A percentile compares a stretch with the other conserved stretches of the same genome.
Evolutionary conservation across 2,888 invertebrate species (phyloP).

Genomic region (Cephonodes hylas): DNA sequence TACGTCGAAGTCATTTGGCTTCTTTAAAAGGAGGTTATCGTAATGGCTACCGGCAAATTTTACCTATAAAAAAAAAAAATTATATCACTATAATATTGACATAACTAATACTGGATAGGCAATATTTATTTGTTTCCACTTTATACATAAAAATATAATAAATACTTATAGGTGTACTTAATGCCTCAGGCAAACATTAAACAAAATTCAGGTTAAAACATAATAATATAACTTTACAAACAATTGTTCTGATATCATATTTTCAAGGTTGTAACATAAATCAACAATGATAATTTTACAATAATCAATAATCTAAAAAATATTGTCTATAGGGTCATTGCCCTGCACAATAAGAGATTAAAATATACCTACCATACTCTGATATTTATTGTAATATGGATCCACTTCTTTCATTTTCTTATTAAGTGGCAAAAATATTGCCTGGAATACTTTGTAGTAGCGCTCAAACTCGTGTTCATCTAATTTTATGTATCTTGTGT

Average conservation of each 20-base stretch:
- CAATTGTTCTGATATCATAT: too few relatives aligned
- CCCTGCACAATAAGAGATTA: background rate
- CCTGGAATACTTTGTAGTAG: constrained; percentile 54
- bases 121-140: too few relatives aligned
- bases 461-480: constrained; percentile 44
- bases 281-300: too few relatives aligned
- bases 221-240: too few relatives aligned
- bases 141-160: too few relatives aligned
- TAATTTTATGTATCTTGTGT: constrained; percentile 47
- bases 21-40: constrained; percentile 79
- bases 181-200: too few relatives aligned
- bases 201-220: too few relatives aligned
- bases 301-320: too few relatives aligned
- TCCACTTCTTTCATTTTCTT: constrained; percentile 59
- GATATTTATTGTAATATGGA: constrained; percentile 54
- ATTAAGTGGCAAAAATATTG: constrained; percentile 49
- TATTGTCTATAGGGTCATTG: too few relatives aligned
- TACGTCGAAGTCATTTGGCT: constrained; percentile 82
- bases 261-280: too few relatives aligned
- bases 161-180: too few relatives aligned
- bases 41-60: constrained; percentile 82
- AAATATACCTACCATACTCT: constrained; percentile 56
- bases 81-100: background rate
- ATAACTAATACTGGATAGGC: constrained; percentile 13
- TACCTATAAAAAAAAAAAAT: constrained; percentile 36